Conservation (phyloP, 2,797 vertebrate genomes). For the Morelia viridis region DNA sequence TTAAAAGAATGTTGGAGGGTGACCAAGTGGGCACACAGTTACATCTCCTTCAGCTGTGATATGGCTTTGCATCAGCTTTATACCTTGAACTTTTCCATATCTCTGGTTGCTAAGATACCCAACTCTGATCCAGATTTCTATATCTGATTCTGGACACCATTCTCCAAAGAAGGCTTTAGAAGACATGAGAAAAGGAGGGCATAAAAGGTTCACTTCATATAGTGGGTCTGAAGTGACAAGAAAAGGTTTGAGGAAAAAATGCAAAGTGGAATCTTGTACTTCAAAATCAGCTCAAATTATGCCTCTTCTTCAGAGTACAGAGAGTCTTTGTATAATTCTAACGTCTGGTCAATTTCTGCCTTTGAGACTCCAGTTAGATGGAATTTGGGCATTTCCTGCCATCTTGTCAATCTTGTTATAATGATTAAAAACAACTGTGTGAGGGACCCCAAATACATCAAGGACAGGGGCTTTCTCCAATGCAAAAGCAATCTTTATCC, state of each 20-base stretch:
- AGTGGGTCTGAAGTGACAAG: background rate
- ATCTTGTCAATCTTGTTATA: background rate
- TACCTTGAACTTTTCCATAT: slow-evolving; percentile 61
- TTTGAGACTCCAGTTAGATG: background rate
- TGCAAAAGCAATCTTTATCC: background rate
- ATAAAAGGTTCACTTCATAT: background rate
- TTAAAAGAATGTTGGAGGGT: background rate
- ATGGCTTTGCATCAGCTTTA: slow-evolving; percentile 21
- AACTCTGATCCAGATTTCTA: slow-evolving; percentile 5
- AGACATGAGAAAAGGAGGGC: slow-evolving; percentile 1
- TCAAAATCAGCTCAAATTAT: background rate
- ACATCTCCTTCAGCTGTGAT: slow-evolving; percentile 19
- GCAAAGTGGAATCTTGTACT: background rate
- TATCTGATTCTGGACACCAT: background rate
- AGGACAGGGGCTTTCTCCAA: background rate
- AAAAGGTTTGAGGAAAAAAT: background rate
- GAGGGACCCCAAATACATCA: background rate
- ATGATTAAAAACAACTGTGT: background rate
- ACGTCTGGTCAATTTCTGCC: background rate
- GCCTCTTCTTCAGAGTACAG: background rate
- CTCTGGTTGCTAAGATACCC: slow-evolving; percentile 63
- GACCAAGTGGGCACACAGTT: background rate
- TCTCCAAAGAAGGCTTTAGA: background rate
- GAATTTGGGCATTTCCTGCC: background rate
- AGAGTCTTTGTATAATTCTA: background rate